phyloP scores from a whole-genome alignment of 2,888 invertebrate species.

The Euclidia mi region DNA sequence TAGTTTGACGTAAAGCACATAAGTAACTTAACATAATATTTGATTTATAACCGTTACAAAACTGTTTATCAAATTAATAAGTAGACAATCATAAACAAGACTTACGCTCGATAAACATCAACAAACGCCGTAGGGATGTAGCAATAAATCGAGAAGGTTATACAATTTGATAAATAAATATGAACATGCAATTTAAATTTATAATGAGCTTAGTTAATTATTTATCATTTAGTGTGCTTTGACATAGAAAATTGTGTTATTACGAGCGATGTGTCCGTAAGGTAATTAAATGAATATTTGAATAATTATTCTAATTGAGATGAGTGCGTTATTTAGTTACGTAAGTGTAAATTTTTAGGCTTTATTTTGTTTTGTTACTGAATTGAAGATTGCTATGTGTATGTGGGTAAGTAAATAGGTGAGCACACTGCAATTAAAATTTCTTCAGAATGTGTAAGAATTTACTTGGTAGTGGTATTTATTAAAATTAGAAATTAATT shows the following conservation, averaged over 20 bases:
- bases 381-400: slow-evolving; percentile 4
- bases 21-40: too few species aligned
- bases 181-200: slow-evolving; percentile 4
- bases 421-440: not conserved
- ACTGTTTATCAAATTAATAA: not conserved
- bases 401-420: slow-evolving; percentile 1
- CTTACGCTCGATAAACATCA: not conserved
- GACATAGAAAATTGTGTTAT: slow-evolving; percentile 21
- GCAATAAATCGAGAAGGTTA: not conserved
- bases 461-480: not conserved
- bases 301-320: slow-evolving; percentile 31
- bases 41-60: too few species aligned
- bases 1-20: too few species aligned
- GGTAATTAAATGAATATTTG: slow-evolving; percentile 27
- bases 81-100: not conserved
- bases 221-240: slow-evolving; percentile 16
- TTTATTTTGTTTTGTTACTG: slow-evolving; percentile 2
- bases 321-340: slow-evolving; percentile 21
- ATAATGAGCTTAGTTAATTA: slow-evolving; percentile 14
- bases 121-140: not conserved
- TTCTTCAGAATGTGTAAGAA: not conserved
- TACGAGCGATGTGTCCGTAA: slow-evolving; percentile 14
- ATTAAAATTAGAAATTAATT: too few species aligned
- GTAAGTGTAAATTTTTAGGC: slow-evolving; percentile 13
- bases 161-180: slow-evolving; percentile 10